A percentile compares a stretch with the other conserved stretches of the same genome.
These are phyloP conservation scores for Cromileptes altivelis DNA, from an alignment of 2,113 vertebrate species.

Conservation along the genomic window DNA sequence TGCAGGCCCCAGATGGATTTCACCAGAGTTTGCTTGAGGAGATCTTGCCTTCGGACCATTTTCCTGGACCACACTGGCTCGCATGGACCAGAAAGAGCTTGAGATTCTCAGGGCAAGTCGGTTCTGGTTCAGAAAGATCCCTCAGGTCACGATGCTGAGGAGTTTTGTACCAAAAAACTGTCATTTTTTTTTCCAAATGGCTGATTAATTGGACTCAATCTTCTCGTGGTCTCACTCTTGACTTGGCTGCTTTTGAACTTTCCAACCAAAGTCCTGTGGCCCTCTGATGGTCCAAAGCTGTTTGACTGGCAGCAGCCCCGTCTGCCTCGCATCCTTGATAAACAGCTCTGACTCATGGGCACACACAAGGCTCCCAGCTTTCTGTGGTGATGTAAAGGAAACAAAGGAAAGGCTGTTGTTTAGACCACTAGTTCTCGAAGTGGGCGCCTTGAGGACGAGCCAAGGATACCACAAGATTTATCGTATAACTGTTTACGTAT, in stretches of 20 bases:
- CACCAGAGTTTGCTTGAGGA: background rate
- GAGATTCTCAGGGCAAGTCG: background rate
- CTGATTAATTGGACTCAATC: background rate
- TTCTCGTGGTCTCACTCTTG: background rate
- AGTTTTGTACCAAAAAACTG: background rate
- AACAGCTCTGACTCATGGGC: constrained; percentile 18
- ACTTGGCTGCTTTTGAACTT: background rate
- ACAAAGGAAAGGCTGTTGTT: constrained; percentile 34
- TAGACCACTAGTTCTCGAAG: background rate
- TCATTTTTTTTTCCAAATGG: background rate
- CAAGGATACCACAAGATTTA: background rate
- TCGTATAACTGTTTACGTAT: background rate
- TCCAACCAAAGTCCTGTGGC: background rate
- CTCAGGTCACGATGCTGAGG: background rate
- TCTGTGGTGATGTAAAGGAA: constrained; percentile 12
- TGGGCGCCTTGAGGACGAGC: background rate
- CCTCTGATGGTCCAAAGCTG: background rate
- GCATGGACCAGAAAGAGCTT: background rate
- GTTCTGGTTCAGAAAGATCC: background rate
- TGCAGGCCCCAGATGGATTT: background rate
- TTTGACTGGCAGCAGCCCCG: background rate
- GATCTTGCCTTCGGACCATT: background rate
- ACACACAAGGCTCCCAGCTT: constrained; percentile 24
- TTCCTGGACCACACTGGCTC: background rate
- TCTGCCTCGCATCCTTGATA: constrained; percentile 16